Percentiles rank a stretch among this genome's conserved stretches.
Conservation (phyloP, 1,140 invertebrate genomes). For the Cydia pomonella region DNA sequence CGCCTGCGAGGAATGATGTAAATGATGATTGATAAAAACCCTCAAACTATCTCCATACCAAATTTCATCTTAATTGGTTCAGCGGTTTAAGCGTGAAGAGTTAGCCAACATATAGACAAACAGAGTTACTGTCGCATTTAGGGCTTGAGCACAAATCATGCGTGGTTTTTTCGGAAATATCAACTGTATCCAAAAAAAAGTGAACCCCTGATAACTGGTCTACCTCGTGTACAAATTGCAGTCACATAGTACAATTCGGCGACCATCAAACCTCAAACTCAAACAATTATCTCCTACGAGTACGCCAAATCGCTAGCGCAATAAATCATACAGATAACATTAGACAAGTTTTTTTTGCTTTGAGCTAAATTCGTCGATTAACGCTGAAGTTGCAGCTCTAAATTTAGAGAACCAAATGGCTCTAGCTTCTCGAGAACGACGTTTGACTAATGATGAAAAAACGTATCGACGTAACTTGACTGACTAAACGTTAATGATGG, state of each 20-base stretch:
- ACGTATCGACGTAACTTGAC: not conserved
- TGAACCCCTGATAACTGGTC: not conserved
- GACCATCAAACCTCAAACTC: not conserved
- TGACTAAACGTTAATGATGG: not conserved
- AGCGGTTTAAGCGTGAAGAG: too few species aligned
- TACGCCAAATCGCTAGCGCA: constrained; percentile 8
- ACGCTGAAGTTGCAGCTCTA: constrained; percentile 39
- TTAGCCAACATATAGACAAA: too few species aligned
- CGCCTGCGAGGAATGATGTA: too few species aligned
- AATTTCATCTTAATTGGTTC: too few species aligned
- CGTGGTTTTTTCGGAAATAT: too few species aligned
- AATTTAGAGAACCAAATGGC: constrained; percentile 32
- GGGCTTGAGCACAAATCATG: too few species aligned
- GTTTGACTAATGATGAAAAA: constrained; percentile 12
- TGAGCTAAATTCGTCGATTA: constrained; percentile 45
- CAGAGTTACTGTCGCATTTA: too few species aligned
- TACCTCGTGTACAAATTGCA: not conserved
- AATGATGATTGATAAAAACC: too few species aligned
- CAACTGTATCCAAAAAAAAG: too few species aligned
- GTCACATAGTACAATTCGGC: not conserved
- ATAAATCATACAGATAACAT: constrained; percentile 29
- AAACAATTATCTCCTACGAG: not conserved
- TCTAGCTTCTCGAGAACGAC: not conserved
- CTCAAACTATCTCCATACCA: too few species aligned
- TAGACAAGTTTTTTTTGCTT: constrained; percentile 28